Evolutionary conservation across 2,797 vertebrate genomes (phyloP).

Genomic region (Rousettus madagascariensis): DNA sequence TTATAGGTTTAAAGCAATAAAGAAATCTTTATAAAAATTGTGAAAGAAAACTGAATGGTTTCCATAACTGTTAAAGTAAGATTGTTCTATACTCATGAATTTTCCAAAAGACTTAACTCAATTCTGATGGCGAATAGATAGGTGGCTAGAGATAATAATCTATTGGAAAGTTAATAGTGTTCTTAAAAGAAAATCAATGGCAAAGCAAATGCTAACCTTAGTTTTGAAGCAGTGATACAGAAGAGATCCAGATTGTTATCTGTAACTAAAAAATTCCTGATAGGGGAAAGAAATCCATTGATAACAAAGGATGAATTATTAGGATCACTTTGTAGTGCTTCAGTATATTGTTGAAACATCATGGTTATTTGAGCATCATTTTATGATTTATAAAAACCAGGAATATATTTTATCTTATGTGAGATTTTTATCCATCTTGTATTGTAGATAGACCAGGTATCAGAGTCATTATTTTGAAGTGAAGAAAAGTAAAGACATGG

Average conservation of each 20-base stretch:
- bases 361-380: not conserved
- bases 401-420: not conserved
- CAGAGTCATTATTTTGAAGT: not conserved
- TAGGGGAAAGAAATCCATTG: not conserved
- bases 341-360: not conserved
- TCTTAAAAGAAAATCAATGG: constrained; percentile 45
- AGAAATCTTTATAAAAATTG: not conserved
- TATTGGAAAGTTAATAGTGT: constrained; percentile 8
- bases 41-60: not conserved
- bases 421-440: not conserved
- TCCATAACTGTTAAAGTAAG: constrained; percentile 8
- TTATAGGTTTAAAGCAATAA: not conserved
- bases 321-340: not conserved
- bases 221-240: constrained; percentile 7
- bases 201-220: not conserved
- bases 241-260: not conserved
- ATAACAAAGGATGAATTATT: not conserved
- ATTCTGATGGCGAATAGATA: not conserved
- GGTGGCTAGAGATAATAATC: not conserved
- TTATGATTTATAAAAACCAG: not conserved
- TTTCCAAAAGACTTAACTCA: constrained; percentile 41
- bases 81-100: not conserved
- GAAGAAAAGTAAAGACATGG: not conserved
- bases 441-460: not conserved
- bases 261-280: not conserved